phyloP scores from a whole-genome alignment of 1,140 invertebrate species.

The Cotesia glomerata region DNA sequence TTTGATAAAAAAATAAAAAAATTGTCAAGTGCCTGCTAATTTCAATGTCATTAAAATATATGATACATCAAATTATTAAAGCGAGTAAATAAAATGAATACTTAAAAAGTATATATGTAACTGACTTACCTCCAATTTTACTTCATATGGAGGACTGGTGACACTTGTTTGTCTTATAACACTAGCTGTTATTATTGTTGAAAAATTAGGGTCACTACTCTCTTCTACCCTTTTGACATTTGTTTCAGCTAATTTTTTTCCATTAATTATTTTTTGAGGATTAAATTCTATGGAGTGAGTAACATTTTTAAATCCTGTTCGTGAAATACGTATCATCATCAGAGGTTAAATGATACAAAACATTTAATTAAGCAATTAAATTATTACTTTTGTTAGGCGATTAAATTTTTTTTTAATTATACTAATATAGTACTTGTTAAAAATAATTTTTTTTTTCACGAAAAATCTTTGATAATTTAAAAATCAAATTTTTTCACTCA shows the following conservation, averaged over 20 bases:
- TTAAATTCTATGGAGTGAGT: constrained; percentile 18
- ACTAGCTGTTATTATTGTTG: background rate
- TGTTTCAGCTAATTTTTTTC: background rate
- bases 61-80: background rate
- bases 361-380: background rate
- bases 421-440: background rate
- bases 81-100: background rate
- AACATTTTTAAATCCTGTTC: constrained; percentile 10
- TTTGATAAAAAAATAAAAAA: too few relatives aligned
- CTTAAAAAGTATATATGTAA: background rate
- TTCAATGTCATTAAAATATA: background rate
- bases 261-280: constrained; percentile 9
- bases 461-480: background rate
- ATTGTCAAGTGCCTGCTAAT: too few relatives aligned
- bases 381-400: background rate
- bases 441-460: background rate
- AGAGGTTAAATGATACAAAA: background rate
- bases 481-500: background rate
- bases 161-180: background rate
- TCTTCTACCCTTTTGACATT: constrained; percentile 18
- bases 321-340: background rate
- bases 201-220: background rate
- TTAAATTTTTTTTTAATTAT: background rate
- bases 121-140: background rate
- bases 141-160: background rate